These are phyloP conservation scores for Cheirogaleus major DNA, from an alignment of 2,797 vertebrate species.

Conservation along the genomic window DNA sequence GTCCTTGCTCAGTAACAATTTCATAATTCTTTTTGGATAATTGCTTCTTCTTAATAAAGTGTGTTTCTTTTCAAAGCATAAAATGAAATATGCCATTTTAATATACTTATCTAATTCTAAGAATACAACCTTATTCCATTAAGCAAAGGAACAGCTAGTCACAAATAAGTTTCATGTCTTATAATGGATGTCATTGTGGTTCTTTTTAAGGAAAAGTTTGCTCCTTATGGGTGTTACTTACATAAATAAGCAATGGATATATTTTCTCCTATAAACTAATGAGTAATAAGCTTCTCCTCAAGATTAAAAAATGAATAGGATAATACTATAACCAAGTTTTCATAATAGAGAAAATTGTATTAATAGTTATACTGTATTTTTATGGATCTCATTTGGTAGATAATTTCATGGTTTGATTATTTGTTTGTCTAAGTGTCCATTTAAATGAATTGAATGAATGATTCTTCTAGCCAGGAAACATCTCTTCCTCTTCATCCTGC, in stretches of 20 bases:
- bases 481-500: background rate
- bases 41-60: constrained; percentile 23
- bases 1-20: constrained; percentile 5
- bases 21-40: background rate
- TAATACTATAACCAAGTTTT: background rate
- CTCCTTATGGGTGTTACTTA: background rate
- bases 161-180: constrained; percentile 36
- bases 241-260: background rate
- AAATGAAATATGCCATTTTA: constrained; percentile 50
- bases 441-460: background rate
- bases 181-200: background rate
- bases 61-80: background rate
- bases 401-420: background rate
- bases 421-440: background rate
- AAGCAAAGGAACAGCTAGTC: background rate
- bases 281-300: constrained; percentile 7
- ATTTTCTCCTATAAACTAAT: constrained; percentile 24
- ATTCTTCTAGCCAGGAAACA: background rate
- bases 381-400: background rate
- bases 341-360: background rate
- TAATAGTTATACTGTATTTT: background rate
- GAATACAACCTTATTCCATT: background rate
- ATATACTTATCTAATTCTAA: constrained; percentile 23
- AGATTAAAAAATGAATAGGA: background rate
- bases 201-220: background rate